Evolutionary conservation across 2,113 vertebrate genomes (phyloP), one percentile per base, ranked within the genome.

Genomic region (Thomomys bottae): DNA sequence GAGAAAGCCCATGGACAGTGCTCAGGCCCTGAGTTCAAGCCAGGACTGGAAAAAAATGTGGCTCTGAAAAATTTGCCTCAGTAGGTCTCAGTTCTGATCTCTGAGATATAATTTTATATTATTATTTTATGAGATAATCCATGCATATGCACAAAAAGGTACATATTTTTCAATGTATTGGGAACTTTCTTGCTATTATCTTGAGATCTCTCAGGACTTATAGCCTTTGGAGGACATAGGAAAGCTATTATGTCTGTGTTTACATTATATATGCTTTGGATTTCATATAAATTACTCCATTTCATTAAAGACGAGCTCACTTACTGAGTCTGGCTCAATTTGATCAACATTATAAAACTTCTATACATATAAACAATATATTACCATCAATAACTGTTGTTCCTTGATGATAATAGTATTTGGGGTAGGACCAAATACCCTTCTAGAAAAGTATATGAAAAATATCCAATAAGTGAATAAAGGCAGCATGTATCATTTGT

Each of bases 11-110:
- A n/a, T n/a, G n/a, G n/a, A n/a, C n/a, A n/a, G n/a, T n/a, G n/a
- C n/a, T n/a, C n/a, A n/a, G n/a, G n/a, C n/a, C n/a, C n/a, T n/a
- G n/a, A n/a, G n/a, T n/a, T n/a, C n/a, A n/a, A n/a, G n/a, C n/a
- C n/a, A n/a, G n/a, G n/a, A n/a, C n/a, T n/a, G n/a, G n/a, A n/a
- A n/a, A 66, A 8, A 82, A 23, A 45, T 75, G 14, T 61, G 68
- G 59, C 72, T 76, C 34, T 87, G 40, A 89, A 34, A 20, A 75
- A 96, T 17, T 49, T 90, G 36, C 18, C 82, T 63, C 17, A 49
- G 42, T 73, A n/a, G 84, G 84, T 68, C 34, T 82, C 64, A 26
- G 34, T 68, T 86, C 82, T 66, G 4, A 91, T 70, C n/a, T 87
- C 8, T 75, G 75, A 54, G 75, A 68, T 38, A 86, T 5, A 54